Base-by-base conservation (phyloP, 2,888 invertebrate genomes). In the Unio pictorum region DNA sequence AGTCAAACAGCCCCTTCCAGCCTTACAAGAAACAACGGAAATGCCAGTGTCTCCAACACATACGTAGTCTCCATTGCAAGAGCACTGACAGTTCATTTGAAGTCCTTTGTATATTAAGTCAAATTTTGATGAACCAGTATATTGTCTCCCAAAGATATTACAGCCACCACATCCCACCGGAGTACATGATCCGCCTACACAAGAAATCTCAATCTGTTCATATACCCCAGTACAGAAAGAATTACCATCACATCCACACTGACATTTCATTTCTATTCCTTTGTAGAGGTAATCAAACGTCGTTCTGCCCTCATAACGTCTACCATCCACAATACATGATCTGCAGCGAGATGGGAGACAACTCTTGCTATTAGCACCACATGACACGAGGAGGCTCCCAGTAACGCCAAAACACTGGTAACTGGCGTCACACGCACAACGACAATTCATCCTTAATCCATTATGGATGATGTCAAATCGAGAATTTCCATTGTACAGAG, bases 171-270 rank as follows among this genome's bases (percentile, higher is more conserved):
- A 77, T 5, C 73, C 75, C 7, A 75, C 59, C 18, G 69, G 57
- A 23, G 57, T 69, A 65, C 77, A 77, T 1, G 56, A 30, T 15
- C 77, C 77, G 17, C 68, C 73, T 17, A 77, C 34, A 30, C 77
- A 77, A 1, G 75, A 66, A 18, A 77, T 70, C 34, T 73, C 68
- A 55, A 77, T 75, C 3, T 66, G 60, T 68, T 77, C 76, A 6
- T 66, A 61, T 4, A 71, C 72, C 55, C 74, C 71, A 54, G 74
- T 68, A 66, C 83, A 83, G 28, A 66, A 72, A 55, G 74, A 81
- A 45, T 74, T 72, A 11, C 80, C 75, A 55, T 79, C 78, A 67
- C 83, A 81, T 2, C 68, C 72, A 56, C 83, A 83, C 1, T 64
- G 73, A 34, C 81, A 83, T 58, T 62, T 26, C 73, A 77, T 72